These are phyloP conservation scores for Tenualosa ilisha DNA, from an alignment of 2,797 vertebrate species.

Conservation along the genomic window DNA sequence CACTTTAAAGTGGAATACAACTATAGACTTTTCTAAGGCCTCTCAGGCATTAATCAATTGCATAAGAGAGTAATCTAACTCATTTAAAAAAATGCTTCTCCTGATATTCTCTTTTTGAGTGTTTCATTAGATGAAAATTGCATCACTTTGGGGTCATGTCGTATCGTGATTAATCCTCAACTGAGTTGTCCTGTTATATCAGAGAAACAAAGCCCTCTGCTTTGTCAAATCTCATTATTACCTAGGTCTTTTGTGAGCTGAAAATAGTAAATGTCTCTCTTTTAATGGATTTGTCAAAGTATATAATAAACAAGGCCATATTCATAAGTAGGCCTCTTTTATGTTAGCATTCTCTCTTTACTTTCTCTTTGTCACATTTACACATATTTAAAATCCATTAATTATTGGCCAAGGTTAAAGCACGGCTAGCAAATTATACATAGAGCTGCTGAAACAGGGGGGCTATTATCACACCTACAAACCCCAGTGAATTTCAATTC, in stretches of 20 bases:
- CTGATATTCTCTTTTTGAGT: not conserved
- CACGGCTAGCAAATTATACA: not conserved
- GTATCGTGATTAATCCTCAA: not conserved
- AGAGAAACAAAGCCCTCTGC: not conserved
- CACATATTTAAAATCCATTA: not conserved
- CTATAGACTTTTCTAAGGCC: not conserved
- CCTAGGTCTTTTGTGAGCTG: not conserved
- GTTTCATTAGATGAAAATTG: constrained; percentile 14
- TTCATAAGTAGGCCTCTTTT: not conserved
- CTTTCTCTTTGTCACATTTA: not conserved
- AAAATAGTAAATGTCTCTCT: not conserved
- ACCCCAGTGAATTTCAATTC: constrained; percentile 57
- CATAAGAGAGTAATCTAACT: not conserved
- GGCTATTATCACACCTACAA: constrained; percentile 63
- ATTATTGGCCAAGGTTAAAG: constrained; percentile 7
- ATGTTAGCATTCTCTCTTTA: not conserved
- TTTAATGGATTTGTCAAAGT: not conserved
- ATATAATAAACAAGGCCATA: not conserved
- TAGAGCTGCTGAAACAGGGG: not conserved
- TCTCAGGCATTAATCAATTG: constrained; percentile 11
- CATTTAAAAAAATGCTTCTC: not conserved
- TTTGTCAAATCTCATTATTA: not conserved
- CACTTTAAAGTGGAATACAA: constrained; percentile 64
- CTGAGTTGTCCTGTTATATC: not conserved
- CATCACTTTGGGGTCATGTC: not conserved